phyloP scores from a whole-genome alignment of 2,113 vertebrate genomes.

The Sminthopsis crassicaudata region DNA sequence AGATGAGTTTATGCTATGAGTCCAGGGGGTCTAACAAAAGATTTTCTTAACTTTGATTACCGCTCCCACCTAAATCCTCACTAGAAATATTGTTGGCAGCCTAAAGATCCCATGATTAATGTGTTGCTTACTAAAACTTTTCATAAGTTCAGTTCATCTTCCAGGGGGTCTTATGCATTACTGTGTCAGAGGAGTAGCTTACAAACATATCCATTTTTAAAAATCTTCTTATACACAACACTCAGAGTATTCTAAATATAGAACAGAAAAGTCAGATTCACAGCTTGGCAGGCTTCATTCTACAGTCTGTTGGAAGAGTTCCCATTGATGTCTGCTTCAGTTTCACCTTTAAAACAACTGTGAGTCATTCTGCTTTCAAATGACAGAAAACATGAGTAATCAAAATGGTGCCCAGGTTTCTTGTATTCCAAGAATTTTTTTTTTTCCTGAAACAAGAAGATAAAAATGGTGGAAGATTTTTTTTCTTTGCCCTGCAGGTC shows the following conservation, averaged over 20 bases:
- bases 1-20: slow-evolving; percentile 71
- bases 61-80: slow-evolving; percentile 61
- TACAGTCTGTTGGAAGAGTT: background rate
- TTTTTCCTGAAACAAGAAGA: slow-evolving; percentile 30
- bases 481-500: slow-evolving; percentile 23
- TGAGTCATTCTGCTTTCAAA: background rate
- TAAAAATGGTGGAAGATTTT: background rate
- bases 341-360: background rate
- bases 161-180: slow-evolving; percentile 46
- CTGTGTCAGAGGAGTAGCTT: slow-evolving; percentile 53
- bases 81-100: slow-evolving; percentile 43
- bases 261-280: slow-evolving; percentile 6
- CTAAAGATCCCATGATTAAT: slow-evolving; percentile 66
- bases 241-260: slow-evolving; percentile 2
- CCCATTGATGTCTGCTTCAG: background rate
- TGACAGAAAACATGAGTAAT: background rate
- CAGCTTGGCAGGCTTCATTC: background rate
- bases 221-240: slow-evolving; percentile 13
- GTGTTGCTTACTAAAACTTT: slow-evolving; percentile 49
- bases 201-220: slow-evolving; percentile 22
- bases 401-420: background rate
- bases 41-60: slow-evolving; percentile 62
- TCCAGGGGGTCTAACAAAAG: slow-evolving; percentile 25
- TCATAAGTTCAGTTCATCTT: slow-evolving; percentile 56
- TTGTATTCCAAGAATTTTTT: background rate